phyloP scores from a whole-genome alignment of 2,888 invertebrate genomes.

The Agriotes lineatus region DNA sequence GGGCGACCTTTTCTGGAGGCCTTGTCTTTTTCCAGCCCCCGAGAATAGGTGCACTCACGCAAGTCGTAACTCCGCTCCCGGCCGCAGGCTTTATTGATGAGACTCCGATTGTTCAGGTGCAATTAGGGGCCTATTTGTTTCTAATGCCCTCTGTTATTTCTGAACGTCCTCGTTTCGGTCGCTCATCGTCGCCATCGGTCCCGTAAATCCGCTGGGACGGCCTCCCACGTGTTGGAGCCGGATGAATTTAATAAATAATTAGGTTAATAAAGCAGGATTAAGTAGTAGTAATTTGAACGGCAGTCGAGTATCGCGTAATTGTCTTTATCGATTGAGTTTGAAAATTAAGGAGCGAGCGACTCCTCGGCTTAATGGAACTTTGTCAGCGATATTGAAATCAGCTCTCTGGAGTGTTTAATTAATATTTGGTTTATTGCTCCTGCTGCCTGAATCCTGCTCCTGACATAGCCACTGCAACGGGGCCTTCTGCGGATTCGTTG shows the following conservation, averaged over 20 bases:
- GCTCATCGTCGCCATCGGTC: too few relatives aligned
- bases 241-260: too few relatives aligned
- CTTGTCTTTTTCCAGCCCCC: neutral
- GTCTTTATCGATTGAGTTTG: neutral
- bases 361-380: neutral
- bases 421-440: neutral
- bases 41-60: neutral
- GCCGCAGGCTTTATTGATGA: constrained; percentile 26
- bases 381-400: constrained; percentile 12
- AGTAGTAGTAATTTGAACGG: neutral
- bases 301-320: neutral
- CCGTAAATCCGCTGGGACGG: too few relatives aligned
- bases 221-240: too few relatives aligned
- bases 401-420: constrained; percentile 1
- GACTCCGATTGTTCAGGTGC: constrained; percentile 29
- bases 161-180: neutral
- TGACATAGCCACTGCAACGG: too few relatives aligned
- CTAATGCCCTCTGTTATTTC: constrained; percentile 17
- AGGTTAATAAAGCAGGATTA: neutral
- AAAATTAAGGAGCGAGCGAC: neutral
- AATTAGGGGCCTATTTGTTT: constrained; percentile 33
- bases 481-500: too few relatives aligned
- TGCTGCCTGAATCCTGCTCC: neutral
- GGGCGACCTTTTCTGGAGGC: too few relatives aligned
- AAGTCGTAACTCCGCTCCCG: constrained; percentile 7